phyloP scores from a whole-genome alignment of 2,113 vertebrate species.

The Budorcas taxicolor region DNA sequence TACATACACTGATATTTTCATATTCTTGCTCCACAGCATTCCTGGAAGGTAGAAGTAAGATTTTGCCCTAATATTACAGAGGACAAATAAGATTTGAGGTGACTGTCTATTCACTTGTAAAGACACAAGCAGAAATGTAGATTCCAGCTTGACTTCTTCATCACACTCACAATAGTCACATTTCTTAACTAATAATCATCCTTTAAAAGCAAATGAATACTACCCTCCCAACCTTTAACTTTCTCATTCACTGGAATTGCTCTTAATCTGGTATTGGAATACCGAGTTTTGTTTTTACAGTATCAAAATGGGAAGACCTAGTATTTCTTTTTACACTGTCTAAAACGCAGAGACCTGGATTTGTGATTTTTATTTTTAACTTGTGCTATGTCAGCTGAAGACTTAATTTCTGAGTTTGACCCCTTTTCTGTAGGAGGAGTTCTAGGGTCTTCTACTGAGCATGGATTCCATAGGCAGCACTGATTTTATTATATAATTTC shows the following conservation, averaged over 20 bases:
- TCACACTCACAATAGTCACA: background rate
- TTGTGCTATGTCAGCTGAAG: background rate
- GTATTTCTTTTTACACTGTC: background rate
- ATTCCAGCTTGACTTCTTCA: background rate
- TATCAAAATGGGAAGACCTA: background rate
- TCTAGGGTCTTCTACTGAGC: background rate
- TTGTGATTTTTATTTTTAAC: slow-evolving; percentile 32
- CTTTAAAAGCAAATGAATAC: background rate
- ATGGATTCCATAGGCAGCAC: background rate
- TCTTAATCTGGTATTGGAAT: background rate
- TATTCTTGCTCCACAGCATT: background rate
- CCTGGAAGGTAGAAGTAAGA: slow-evolving; percentile 41
- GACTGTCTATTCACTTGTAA: slow-evolving; percentile 23
- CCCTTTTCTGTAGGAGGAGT: background rate
- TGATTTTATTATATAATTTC: background rate
- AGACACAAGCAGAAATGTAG: slow-evolving; percentile 21
- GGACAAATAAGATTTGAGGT: slow-evolving; percentile 25
- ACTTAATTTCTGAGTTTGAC: background rate
- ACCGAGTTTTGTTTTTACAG: background rate
- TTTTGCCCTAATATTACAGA: background rate
- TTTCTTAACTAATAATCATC: background rate
- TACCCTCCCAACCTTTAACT: background rate
- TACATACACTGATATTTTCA: background rate
- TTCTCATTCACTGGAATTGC: background rate
- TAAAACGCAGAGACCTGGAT: background rate